phyloP scores from a whole-genome alignment of 2,888 invertebrate species.

The Heliconius charithonia region DNA sequence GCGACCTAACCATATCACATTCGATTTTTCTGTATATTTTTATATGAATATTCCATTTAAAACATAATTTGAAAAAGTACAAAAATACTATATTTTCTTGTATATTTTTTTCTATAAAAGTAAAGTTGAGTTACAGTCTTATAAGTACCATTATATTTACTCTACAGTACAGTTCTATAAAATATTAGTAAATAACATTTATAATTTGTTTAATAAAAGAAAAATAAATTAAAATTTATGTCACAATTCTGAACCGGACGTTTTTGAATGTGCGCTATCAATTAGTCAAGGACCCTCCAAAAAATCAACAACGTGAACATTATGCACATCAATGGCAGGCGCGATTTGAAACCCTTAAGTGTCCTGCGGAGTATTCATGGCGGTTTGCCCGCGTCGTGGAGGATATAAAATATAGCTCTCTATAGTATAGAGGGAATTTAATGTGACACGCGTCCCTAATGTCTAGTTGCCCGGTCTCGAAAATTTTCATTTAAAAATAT shows the following conservation, averaged over 20 bases:
- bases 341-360: constrained; percentile 57
- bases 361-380: constrained; percentile 60
- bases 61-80: background rate
- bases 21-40: constrained; percentile 5
- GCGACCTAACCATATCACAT: constrained; percentile 65
- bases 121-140: background rate
- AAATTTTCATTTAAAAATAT: background rate
- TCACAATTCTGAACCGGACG: constrained; percentile 18
- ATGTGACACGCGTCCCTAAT: constrained; percentile 52
- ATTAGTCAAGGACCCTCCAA: constrained; percentile 47
- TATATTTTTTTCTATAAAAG: background rate
- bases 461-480: background rate
- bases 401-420: constrained; percentile 67
- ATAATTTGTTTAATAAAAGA: background rate
- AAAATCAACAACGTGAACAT: constrained; percentile 57
- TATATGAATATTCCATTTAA: background rate
- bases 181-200: background rate
- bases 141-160: too few species aligned
- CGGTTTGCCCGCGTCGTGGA: constrained; percentile 54
- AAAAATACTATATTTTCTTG: background rate
- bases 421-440: constrained; percentile 61
- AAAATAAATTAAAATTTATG: background rate
- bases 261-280: constrained; percentile 30
- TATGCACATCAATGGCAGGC: constrained; percentile 61
- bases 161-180: background rate